Evolutionary conservation across 2,113 vertebrate genomes (phyloP).

Genomic region (Chrysochloris asiatica): DNA sequence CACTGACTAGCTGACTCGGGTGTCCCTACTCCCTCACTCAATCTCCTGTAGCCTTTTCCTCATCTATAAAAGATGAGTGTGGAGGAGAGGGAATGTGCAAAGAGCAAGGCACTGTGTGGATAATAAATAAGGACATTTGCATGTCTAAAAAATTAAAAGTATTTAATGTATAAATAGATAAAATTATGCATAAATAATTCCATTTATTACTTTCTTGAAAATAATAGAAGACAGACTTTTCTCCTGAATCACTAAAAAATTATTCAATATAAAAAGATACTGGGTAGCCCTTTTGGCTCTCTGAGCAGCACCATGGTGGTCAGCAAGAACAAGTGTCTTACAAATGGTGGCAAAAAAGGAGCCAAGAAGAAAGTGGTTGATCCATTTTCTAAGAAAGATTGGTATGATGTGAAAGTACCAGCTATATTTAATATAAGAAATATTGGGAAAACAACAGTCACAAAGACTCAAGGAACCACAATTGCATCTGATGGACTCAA

Average conservation of each 20-base stretch:
- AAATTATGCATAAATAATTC: not conserved
- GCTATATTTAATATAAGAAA: too few relatives aligned
- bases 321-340: too few relatives aligned
- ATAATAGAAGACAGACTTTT: not conserved
- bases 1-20: not conserved
- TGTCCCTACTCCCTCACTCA: not conserved
- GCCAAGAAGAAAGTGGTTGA: too few relatives aligned
- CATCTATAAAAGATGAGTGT: not conserved
- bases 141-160: not conserved
- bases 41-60: not conserved
- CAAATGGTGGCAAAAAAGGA: too few relatives aligned
- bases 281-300: too few relatives aligned
- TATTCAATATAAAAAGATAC: not conserved
- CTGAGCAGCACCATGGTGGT: too few relatives aligned
- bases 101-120: not conserved
- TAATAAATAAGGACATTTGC: not conserved
- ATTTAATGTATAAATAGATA: not conserved
- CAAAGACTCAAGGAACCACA: too few relatives aligned
- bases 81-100: not conserved
- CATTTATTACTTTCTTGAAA: constrained; percentile 14
- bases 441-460: too few relatives aligned
- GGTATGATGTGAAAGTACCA: too few relatives aligned
- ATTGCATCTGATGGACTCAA: too few relatives aligned
- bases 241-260: constrained; percentile 10
- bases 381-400: too few relatives aligned